phyloP scores from a whole-genome alignment of 1,140 invertebrate species.

The Goniozus legneri region DNA sequence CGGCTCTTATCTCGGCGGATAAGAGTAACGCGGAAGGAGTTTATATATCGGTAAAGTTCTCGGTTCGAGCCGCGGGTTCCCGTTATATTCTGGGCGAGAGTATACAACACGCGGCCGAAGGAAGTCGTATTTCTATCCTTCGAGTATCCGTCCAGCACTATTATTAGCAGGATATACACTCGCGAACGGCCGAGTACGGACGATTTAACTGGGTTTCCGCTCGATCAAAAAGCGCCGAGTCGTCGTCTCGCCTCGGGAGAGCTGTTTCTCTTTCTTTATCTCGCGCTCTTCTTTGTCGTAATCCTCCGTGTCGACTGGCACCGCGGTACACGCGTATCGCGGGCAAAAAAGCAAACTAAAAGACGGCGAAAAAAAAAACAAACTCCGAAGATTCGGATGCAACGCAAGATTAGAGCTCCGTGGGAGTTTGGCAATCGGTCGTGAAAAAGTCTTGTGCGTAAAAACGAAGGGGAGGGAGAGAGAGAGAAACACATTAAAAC shows the following conservation, averaged over 20 bases:
- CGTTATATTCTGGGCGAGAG: slow-evolving; percentile 25
- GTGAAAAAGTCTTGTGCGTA: too few species aligned
- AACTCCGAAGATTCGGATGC: slow-evolving; percentile 29
- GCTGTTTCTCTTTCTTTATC: too few species aligned
- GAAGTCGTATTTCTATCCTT: slow-evolving; percentile 34
- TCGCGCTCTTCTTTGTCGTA: too few species aligned
- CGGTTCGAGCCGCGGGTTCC: too few species aligned
- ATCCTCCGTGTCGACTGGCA: not conserved
- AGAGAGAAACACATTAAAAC: too few species aligned
- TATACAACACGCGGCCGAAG: slow-evolving; percentile 20
- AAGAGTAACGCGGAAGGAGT: too few species aligned
- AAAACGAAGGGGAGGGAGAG: too few species aligned
- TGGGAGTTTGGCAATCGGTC: too few species aligned
- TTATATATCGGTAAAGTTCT: too few species aligned
- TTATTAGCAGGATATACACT: slow-evolving; percentile 22
- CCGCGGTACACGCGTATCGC: not conserved
- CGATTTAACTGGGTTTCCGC: slow-evolving; percentile 21
- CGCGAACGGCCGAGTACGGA: slow-evolving; percentile 8
- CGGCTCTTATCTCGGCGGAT: too few species aligned
- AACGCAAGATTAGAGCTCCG: too few species aligned
- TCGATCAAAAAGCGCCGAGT: not conserved
- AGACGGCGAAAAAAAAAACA: not conserved
- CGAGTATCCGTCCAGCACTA: slow-evolving; percentile 23
- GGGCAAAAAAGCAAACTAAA: not conserved
- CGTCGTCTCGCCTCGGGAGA: not conserved